Conservation (phyloP, 2,888 invertebrate genomes). For the Dascillus cervinus region DNA sequence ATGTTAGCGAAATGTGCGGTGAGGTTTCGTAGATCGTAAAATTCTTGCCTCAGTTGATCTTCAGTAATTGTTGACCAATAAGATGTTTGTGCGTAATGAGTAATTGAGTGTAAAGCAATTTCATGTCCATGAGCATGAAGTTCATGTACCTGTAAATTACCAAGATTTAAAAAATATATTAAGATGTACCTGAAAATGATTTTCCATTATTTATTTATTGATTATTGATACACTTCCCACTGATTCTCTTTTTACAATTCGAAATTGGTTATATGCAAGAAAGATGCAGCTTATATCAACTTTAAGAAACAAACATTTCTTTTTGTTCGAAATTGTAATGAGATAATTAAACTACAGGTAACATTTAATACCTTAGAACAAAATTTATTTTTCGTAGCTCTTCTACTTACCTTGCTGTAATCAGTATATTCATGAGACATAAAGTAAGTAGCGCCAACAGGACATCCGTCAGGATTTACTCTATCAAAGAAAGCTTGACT, state of each 20-base stretch:
- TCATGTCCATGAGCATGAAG: conserved; percentile 55
- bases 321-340: too few species aligned
- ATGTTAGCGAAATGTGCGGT: conserved; percentile 50
- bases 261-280: too few species aligned
- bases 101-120: conserved; percentile 63
- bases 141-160: conserved; percentile 50
- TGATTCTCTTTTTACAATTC: too few species aligned
- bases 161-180: too few species aligned
- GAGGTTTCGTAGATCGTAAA: conserved; percentile 50
- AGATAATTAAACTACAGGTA: too few species aligned
- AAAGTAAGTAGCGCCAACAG: conserved; percentile 56
- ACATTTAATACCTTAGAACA: too few species aligned
- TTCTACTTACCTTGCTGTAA: conserved; percentile 46
- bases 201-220: too few species aligned
- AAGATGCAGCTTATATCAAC: too few species aligned
- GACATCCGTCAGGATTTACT: conserved; percentile 58
- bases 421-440: conserved; percentile 66
- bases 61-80: conserved; percentile 54
- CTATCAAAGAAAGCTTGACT: conserved; percentile 43
- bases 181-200: too few species aligned
- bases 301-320: too few species aligned
- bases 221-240: too few species aligned
- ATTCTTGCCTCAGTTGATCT: conserved; percentile 47
- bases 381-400: too few species aligned
- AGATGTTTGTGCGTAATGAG: conserved; percentile 47